phyloP scores from a whole-genome alignment of 2,113 vertebrate species.

The Mola mola region DNA sequence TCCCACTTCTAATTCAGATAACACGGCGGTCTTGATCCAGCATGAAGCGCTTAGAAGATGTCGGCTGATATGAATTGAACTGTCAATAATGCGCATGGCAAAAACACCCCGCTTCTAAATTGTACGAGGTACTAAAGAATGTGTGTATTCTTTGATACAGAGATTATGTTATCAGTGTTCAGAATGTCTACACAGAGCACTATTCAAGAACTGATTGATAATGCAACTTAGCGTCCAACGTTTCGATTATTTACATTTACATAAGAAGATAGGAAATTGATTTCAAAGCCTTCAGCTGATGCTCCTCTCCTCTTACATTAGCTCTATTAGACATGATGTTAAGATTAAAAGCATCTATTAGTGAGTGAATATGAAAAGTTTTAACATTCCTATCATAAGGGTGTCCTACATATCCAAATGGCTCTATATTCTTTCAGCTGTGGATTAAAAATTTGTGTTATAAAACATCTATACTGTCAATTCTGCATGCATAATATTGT shows the following conservation, averaged over 20 bases:
- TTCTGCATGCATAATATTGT: conserved; percentile 9
- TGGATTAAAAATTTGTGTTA: conserved; percentile 39
- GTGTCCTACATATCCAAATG: conserved; percentile 11
- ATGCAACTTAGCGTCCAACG: conserved; percentile 49
- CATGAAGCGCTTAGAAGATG: conserved; percentile 75
- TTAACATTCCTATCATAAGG: conserved; percentile 3
- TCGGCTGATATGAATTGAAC: conserved; percentile 76
- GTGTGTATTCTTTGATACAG: conserved; percentile 64
- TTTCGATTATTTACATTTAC: conserved; percentile 72
- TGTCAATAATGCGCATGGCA: conserved; percentile 67
- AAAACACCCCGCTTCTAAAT: conserved; percentile 62
- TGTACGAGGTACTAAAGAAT: conserved; percentile 50
- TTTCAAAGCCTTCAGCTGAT: conserved; percentile 50
- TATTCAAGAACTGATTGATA: conserved; percentile 65
- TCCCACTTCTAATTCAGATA: conserved; percentile 69
- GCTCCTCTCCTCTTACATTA: conserved; percentile 11
- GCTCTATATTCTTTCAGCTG: conserved; percentile 24
- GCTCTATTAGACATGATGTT: conserved; percentile 16
- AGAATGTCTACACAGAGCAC: conserved; percentile 32
- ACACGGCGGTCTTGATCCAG: conserved; percentile 60
- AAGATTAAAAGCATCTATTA: conserved; percentile 44
- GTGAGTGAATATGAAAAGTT: conserved; percentile 46
- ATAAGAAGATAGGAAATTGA: conserved; percentile 72
- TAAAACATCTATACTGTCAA: conserved; percentile 10
- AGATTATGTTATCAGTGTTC: conserved; percentile 67